Percentiles rank a stretch among this genome's conserved stretches.
Evolutionary conservation across 2,797 vertebrate species (phyloP).

Genomic region (Todus mexicanus): DNA sequence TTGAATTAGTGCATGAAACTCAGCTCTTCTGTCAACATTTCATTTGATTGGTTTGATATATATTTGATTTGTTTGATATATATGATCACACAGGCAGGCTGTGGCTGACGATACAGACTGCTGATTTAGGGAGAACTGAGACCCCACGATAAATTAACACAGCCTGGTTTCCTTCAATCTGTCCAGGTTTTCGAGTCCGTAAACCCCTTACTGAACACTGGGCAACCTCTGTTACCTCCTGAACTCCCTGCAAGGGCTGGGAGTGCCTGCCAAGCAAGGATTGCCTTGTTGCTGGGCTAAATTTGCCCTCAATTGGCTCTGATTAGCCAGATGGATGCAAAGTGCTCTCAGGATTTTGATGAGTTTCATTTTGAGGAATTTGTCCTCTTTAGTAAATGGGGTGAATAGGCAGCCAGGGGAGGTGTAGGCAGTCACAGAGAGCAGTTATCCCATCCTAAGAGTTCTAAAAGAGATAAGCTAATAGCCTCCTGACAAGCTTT

Average conservation of each 20-base stretch:
- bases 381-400: not conserved
- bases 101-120: not conserved
- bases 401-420: not conserved
- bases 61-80: not conserved
- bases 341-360: not conserved
- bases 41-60: not conserved
- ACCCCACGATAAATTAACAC: not conserved
- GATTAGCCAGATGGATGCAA: not conserved
- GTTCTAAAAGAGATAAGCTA: not conserved
- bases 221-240: not conserved
- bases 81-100: not conserved
- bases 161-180: not conserved
- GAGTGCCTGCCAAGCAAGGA: not conserved
- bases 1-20: not conserved
- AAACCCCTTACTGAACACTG: not conserved
- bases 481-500: not conserved
- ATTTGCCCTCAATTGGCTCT: not conserved
- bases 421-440: not conserved
- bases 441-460: not conserved
- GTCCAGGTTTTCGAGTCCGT: not conserved
- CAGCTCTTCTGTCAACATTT: not conserved
- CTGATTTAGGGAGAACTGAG: not conserved
- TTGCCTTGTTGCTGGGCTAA: not conserved
- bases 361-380: not conserved
- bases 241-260: not conserved